Percentiles rank a stretch among this genome's conserved stretches.
phyloP scores from a whole-genome alignment of 2,113 vertebrate species.

The Chlorodrepanis virens region DNA sequence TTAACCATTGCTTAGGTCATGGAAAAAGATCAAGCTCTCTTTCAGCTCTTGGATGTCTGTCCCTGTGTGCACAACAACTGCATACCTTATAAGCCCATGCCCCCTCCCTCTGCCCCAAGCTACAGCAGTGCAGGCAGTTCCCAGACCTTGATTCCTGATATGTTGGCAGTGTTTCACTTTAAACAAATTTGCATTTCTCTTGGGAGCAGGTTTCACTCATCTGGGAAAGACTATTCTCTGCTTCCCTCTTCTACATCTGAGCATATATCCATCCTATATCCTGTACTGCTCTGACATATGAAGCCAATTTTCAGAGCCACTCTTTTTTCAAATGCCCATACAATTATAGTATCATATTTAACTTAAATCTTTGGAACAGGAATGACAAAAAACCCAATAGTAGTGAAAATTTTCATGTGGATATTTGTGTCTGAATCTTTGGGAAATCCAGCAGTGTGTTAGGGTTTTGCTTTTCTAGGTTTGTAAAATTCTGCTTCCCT shows the following conservation, averaged over 20 bases:
- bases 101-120: background rate
- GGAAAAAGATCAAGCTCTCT: conserved; percentile 15
- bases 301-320: background rate
- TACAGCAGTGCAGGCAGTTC: background rate
- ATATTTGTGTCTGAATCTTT: background rate
- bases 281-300: background rate
- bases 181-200: conserved; percentile 32
- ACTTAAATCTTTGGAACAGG: background rate
- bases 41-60: background rate
- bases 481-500: background rate
- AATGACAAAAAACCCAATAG: background rate
- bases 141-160: conserved; percentile 12
- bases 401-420: background rate
- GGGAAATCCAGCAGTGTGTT: background rate
- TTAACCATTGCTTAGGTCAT: conserved; percentile 42
- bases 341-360: background rate
- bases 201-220: conserved; percentile 18
- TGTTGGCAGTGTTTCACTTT: conserved; percentile 16
- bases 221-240: conserved; percentile 31
- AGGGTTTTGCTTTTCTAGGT: background rate
- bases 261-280: background rate
- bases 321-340: background rate
- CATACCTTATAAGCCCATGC: background rate
- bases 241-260: background rate
- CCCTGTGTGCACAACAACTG: background rate